These are phyloP conservation scores for Andrena bicolor DNA, from an alignment of 2,888 invertebrate genomes.

Conservation along the genomic window DNA sequence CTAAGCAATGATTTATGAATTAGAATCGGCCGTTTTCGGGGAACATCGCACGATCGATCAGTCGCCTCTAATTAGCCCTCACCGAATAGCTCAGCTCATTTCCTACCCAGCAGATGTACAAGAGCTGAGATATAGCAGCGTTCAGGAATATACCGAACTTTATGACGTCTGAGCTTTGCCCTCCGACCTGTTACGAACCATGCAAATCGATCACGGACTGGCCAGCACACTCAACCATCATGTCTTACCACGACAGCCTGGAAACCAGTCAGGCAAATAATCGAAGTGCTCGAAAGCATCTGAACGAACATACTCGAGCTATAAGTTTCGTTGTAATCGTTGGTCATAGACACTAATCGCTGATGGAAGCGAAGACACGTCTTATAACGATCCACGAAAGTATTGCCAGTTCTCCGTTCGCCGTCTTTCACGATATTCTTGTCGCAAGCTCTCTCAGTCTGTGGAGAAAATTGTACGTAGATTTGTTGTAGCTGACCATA, in stretches of 20 bases:
- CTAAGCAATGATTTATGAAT: constrained; percentile 22
- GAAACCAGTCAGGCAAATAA: constrained; percentile 81
- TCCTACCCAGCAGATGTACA: constrained; percentile 77
- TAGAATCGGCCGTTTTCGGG: neutral
- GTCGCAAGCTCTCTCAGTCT: neutral
- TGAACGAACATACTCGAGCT: constrained; percentile 76
- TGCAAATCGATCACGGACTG: constrained; percentile 56
- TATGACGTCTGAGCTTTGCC: constrained; percentile 68
- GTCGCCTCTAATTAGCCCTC: constrained; percentile 28
- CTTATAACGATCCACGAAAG: constrained; percentile 62
- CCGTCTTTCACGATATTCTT: neutral
- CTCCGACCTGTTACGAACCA: constrained; percentile 68
- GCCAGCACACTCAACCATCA: constrained; percentile 19
- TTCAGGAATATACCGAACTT: constrained; percentile 75
- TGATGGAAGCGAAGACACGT: constrained; percentile 74
- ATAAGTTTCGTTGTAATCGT: constrained; percentile 73
- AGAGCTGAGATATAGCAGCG: constrained; percentile 74
- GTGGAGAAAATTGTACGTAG: neutral
- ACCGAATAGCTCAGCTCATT: constrained; percentile 76
- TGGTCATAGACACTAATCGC: constrained; percentile 66
- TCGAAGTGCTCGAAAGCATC: constrained; percentile 76
- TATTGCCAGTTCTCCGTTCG: constrained; percentile 9
- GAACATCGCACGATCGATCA: constrained; percentile 3
- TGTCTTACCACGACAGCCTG: constrained; percentile 74
- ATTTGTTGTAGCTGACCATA: neutral